These are phyloP conservation scores for Pegea sp. DNA, from an alignment of 23 tunicate genomes.

Conservation along the genomic window DNA sequence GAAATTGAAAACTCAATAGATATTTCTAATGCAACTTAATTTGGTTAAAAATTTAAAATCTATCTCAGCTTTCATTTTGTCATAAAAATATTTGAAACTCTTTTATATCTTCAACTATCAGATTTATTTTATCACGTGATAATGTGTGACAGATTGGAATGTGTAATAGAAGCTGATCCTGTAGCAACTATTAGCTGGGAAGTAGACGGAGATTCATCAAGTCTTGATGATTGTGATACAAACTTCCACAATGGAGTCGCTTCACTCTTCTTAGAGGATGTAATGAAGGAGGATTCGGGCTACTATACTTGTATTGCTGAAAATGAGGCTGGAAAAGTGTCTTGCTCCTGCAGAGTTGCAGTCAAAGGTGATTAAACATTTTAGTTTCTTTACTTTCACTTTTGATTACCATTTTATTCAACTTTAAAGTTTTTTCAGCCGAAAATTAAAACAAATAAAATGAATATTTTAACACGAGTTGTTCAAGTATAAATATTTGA, in stretches of 20 bases:
- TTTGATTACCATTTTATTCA: too few relatives aligned
- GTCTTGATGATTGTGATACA: conserved; percentile 55
- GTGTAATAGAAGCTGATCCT: conserved; percentile 33
- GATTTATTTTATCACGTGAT: background rate
- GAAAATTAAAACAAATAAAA: too few relatives aligned
- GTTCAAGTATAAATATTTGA: too few relatives aligned
- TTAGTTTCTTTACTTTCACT: too few relatives aligned
- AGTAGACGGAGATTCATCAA: conserved; percentile 48
- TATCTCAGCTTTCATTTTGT: too few relatives aligned
- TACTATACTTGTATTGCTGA: conserved; percentile 38
- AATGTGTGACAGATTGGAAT: conserved; percentile 18
- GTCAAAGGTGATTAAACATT: conserved; percentile 57
- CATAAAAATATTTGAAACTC: background rate
- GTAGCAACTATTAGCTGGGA: conserved; percentile 35
- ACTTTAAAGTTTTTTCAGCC: too few relatives aligned
- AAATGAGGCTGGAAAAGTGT: conserved; percentile 26
- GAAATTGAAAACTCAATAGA: too few relatives aligned
- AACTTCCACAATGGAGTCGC: conserved; percentile 55
- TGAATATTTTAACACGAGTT: too few relatives aligned
- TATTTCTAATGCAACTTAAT: too few relatives aligned
- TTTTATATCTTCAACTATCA: background rate
- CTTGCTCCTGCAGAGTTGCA: conserved; percentile 27
- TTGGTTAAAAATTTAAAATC: too few relatives aligned
- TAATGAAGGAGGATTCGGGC: conserved; percentile 79
- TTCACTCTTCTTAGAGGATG: conserved; percentile 43